phyloP scores from a whole-genome alignment of 2,888 invertebrate genomes.

The Paralinhomoeus sp. region DNA sequence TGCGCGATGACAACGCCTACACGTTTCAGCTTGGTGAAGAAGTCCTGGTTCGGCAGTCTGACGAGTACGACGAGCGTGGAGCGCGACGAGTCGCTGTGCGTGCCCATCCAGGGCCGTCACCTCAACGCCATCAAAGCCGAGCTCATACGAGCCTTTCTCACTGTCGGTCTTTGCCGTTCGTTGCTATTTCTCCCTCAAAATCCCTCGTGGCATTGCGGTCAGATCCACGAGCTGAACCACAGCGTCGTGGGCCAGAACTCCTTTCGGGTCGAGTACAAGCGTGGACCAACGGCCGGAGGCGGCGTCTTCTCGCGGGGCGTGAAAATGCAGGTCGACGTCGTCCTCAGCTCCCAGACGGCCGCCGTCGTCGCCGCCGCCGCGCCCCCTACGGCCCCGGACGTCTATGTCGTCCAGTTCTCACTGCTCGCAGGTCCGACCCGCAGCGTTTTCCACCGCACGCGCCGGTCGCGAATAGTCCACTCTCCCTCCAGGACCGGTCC shows the following conservation, averaged over 20 bases:
- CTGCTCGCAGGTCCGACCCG: conserved; percentile 20
- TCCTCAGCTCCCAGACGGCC: conserved; percentile 12
- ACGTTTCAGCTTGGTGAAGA: conserved; percentile 48
- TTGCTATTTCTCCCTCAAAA: too few relatives aligned
- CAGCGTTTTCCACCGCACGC: too few relatives aligned
- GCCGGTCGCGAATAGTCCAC: too few relatives aligned
- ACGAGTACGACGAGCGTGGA: conserved; percentile 54
- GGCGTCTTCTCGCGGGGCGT: conserved; percentile 29
- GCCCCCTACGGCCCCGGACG: conserved; percentile 13
- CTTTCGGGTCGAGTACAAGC: conserved; percentile 86
- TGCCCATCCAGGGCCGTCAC: conserved; percentile 82
- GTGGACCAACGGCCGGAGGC: conserved; percentile 45
- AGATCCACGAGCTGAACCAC: conserved; percentile 88
- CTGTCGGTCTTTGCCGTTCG: too few relatives aligned
- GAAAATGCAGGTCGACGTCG: conserved; percentile 21
- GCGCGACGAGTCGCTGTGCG: conserved; percentile 86
- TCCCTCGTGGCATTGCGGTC: too few relatives aligned
- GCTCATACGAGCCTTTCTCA: conserved; percentile 87
- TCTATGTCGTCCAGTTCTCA: conserved; percentile 24
- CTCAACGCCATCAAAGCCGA: conserved; percentile 91
- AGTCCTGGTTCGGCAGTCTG: conserved; percentile 93
- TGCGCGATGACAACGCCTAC: too few relatives aligned
- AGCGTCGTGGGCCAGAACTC: conserved; percentile 95
- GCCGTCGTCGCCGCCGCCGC: conserved; percentile 9
- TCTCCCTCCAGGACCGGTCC: conserved; percentile 12